These are phyloP conservation scores for Meloidogyne hapla DNA, from an alignment of 1,140 invertebrate species.

Conservation along the genomic window DNA sequence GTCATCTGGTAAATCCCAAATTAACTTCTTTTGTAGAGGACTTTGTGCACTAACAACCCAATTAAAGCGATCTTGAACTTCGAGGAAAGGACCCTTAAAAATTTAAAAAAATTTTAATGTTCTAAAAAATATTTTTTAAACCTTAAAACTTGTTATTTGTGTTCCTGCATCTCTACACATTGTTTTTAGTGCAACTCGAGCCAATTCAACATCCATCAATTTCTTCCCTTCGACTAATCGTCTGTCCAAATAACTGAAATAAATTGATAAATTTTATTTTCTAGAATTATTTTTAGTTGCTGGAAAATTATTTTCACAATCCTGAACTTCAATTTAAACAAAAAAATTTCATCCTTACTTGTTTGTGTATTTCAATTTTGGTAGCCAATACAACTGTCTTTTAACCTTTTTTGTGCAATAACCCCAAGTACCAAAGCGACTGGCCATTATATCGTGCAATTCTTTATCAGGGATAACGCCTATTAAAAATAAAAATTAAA, in stretches of 20 bases:
- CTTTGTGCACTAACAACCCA: constrained; percentile 90
- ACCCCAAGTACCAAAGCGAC: constrained; percentile 79
- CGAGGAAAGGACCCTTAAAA: constrained; percentile 46
- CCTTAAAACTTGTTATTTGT: constrained; percentile 72
- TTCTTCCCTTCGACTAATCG: constrained; percentile 67
- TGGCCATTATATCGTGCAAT: constrained; percentile 77
- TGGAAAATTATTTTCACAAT: too few relatives aligned
- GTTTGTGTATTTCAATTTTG: constrained; percentile 86
- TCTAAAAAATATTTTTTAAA: constrained; percentile 18
- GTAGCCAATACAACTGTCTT: constrained; percentile 96
- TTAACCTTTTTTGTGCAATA: constrained; percentile 79
- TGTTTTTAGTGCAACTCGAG: constrained; percentile 78
- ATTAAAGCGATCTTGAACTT: constrained; percentile 76
- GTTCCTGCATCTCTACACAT: constrained; percentile 81
- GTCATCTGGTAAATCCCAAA: constrained; percentile 73
- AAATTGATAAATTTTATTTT: neutral
- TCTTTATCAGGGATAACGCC: constrained; percentile 86
- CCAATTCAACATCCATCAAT: constrained; percentile 76
- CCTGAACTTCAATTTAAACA: neutral
- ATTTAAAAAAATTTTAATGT: constrained; percentile 5
- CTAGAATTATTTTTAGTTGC: too few relatives aligned
- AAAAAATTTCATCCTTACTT: constrained; percentile 66
- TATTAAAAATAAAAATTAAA: constrained; percentile 61
- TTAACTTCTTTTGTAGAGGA: constrained; percentile 74
- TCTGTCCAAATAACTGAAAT: constrained; percentile 74